Base-by-base conservation (phyloP, 2,113 vertebrate genomes). In the Dicentrarchus labrax region DNA sequence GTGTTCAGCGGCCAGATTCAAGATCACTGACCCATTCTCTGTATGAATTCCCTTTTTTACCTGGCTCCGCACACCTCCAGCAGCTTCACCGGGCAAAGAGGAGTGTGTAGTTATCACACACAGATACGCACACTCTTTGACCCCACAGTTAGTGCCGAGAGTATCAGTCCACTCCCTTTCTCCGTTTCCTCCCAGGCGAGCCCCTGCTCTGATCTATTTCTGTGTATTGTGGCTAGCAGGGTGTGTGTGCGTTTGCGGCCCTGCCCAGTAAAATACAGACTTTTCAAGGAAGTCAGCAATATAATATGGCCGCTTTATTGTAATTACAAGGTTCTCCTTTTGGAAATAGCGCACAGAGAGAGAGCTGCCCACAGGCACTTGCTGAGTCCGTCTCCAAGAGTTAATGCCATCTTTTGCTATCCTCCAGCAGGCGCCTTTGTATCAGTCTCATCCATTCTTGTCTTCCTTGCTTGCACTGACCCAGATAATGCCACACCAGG, bases 251-350 rank as follows among this genome's bases (percentile, higher is more conserved):
- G 83, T 94, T 92, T 93, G 90, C 90, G 56, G 94, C 95, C 95
- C 95, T 90, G 95, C 95, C 95, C 94, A 93, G 92, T 94, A 96
- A 95, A 96, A 93, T 96, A 96, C 92, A 96, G 95, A 95, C 91
- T 93, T 91, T 94, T 94, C 76, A 92, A 94, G 95, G 93, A 95
- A 95, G 94, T 95, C 94, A 93, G 90, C 94, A 92, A 89, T 95
- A 95, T 95, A 96, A 95, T 93, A 93, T 92, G 93, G 92, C 85
- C 70, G 93, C 93, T 96, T 95, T 93, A 95, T 93, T 95, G 94
- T 96, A 96, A 96, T 96, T 96, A 96, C 93, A 96, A 95, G 94
- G 84, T 95, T 94, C 95, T 83, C 69, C 85, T 94, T 94, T 94
- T 94, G 91, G 92, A 96, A 95, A 94, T 92, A 83, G 92, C 86